These are phyloP conservation scores for Rhynchophorus ferrugineus DNA, from an alignment of 1,140 invertebrate genomes.

Conservation along the genomic window DNA sequence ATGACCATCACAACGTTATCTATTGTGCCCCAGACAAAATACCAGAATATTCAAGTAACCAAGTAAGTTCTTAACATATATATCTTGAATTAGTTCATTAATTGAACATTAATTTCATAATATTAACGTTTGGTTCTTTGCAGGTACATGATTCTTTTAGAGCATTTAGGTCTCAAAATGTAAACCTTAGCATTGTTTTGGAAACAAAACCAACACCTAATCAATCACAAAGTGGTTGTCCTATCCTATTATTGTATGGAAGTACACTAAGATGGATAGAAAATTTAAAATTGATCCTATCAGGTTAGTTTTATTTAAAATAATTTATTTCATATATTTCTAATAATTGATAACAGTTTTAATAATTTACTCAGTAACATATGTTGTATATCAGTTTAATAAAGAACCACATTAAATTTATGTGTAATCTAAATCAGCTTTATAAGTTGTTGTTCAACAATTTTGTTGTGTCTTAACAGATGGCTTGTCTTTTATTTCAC, in stretches of 20 bases:
- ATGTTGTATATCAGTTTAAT: too few species aligned
- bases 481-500: too few species aligned
- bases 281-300: constrained; percentile 91
- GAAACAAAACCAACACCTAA: constrained; percentile 70
- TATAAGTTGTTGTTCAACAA: too few species aligned
- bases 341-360: too few species aligned
- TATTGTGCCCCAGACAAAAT: constrained; percentile 94
- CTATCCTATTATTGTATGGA: constrained; percentile 78
- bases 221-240: constrained; percentile 51
- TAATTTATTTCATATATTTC: not conserved
- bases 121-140: too few species aligned
- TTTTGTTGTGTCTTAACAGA: too few species aligned
- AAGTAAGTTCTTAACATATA: constrained; percentile 44
- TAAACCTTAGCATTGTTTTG: constrained; percentile 81
- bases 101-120: too few species aligned
- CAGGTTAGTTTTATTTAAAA: constrained; percentile 42
- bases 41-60: constrained; percentile 94
- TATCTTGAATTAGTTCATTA: too few species aligned
- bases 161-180: constrained; percentile 89
- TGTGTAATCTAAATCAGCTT: too few species aligned
- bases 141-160: constrained; percentile 77
- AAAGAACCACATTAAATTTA: too few species aligned
- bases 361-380: too few species aligned
- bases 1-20: constrained; percentile 94
- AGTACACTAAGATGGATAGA: constrained; percentile 93